Evolutionary conservation across 1,140 invertebrate species (phyloP).

Genomic region (Epicauta chinensis): DNA sequence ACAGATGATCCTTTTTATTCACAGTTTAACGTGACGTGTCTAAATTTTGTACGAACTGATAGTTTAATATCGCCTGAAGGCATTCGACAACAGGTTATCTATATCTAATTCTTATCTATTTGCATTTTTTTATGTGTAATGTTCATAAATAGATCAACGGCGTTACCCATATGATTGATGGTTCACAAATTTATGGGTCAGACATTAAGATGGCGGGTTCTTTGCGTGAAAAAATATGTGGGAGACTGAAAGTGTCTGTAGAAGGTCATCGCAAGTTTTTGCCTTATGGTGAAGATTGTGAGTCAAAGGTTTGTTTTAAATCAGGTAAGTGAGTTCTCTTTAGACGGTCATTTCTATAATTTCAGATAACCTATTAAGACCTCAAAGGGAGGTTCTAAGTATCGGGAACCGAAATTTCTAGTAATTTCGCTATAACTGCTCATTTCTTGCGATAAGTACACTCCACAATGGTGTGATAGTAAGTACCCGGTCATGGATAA

Average conservation of each 20-base stretch:
- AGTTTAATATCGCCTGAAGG: not conserved
- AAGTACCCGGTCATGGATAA: too few species aligned
- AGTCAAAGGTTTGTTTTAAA: slow-evolving; percentile 54
- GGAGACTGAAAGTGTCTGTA: slow-evolving; percentile 44
- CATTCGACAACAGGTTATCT: not conserved
- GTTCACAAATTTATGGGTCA: slow-evolving; percentile 72
- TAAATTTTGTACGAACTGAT: slow-evolving; percentile 5
- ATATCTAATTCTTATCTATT: not conserved
- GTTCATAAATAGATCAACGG: slow-evolving; percentile 27
- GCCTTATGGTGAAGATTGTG: slow-evolving; percentile 50
- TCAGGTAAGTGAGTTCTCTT: slow-evolving; percentile 53
- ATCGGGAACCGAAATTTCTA: too few species aligned
- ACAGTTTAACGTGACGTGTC: slow-evolving; percentile 22
- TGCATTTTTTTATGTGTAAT: too few species aligned
- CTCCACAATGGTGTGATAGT: too few species aligned
- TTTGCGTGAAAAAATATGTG: slow-evolving; percentile 55
- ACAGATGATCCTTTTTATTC: slow-evolving; percentile 57
- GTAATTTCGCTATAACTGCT: too few species aligned
- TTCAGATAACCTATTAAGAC: too few species aligned
- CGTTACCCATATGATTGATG: slow-evolving; percentile 75
- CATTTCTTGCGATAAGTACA: too few species aligned
- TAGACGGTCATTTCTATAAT: too few species aligned
- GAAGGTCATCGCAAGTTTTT: slow-evolving; percentile 59
- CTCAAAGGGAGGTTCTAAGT: too few species aligned
- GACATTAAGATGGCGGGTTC: slow-evolving; percentile 47